Conservation (phyloP, 2,113 vertebrate genomes). For the Sisor rabdophorus region DNA sequence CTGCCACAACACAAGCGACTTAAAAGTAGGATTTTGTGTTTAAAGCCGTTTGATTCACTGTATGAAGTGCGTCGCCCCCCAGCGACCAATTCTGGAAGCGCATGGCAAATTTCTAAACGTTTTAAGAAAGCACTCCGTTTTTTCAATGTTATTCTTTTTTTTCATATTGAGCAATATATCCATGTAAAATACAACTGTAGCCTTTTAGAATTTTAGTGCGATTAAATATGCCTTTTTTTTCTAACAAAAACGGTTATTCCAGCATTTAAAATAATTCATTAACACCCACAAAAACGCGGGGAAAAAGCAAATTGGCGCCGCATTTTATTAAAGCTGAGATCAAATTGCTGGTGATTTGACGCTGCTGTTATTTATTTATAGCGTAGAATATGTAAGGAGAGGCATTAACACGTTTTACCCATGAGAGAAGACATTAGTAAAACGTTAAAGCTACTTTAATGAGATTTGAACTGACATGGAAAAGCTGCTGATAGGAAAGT, state of each 20-base stretch:
- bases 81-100: constrained; percentile 46
- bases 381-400: constrained; percentile 35
- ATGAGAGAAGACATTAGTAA: constrained; percentile 38
- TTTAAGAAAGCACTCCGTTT: neutral
- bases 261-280: constrained; percentile 67
- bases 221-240: constrained; percentile 63
- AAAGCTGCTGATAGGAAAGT: constrained; percentile 26
- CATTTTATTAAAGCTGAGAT: constrained; percentile 67
- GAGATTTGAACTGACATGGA: constrained; percentile 35
- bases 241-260: constrained; percentile 54
- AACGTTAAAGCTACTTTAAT: constrained; percentile 20
- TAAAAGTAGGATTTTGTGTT: neutral
- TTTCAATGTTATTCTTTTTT: constrained; percentile 14
- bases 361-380: constrained; percentile 42
- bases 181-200: constrained; percentile 52
- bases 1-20: constrained; percentile 26
- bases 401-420: constrained; percentile 38
- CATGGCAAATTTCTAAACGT: constrained; percentile 35
- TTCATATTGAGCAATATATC: too few species aligned
- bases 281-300: constrained; percentile 68
- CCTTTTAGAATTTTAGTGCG: constrained; percentile 53
- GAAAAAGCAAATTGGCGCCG: constrained; percentile 72
- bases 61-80: constrained; percentile 69
- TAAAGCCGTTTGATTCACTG: constrained; percentile 19
- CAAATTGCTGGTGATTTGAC: constrained; percentile 69